Conservation (phyloP, 1,140 invertebrate genomes). For the Drosophila albomicans region DNA sequence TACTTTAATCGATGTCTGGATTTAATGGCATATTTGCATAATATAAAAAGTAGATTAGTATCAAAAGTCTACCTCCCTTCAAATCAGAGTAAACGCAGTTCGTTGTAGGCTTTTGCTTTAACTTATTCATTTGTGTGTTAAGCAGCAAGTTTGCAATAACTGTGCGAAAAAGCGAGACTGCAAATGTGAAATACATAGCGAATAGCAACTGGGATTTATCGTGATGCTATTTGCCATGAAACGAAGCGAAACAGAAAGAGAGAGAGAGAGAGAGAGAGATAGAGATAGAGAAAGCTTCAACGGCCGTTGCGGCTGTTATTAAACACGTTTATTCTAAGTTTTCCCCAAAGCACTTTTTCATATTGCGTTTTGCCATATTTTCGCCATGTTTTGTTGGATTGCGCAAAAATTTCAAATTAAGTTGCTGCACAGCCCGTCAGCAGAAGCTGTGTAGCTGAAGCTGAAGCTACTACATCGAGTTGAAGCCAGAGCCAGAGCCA, state of each 20-base stretch:
- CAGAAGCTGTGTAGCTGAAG: neutral
- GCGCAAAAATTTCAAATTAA: conserved; percentile 84
- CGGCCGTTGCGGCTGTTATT: conserved; percentile 67
- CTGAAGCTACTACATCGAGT: neutral
- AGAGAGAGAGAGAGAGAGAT: no score
- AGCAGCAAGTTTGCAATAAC: conserved; percentile 39
- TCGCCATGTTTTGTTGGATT: conserved; percentile 80
- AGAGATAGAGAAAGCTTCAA: neutral
- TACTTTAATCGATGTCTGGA: neutral
- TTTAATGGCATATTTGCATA: neutral
- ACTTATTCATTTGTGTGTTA: conserved; percentile 12
- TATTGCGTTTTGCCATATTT: conserved; percentile 79
- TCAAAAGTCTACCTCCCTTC: neutral
- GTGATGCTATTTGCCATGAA: conserved; percentile 9
- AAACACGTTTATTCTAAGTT: conserved; percentile 83
- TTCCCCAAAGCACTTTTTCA: conserved; percentile 77
- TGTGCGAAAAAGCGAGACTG: neutral
- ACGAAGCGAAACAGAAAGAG: no score
- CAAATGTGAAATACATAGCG: conserved; percentile 33
- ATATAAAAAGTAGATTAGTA: neutral
- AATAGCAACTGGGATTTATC: conserved; percentile 50
- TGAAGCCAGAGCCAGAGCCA: neutral
- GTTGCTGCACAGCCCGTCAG: conserved; percentile 62
- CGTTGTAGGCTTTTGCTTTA: neutral
- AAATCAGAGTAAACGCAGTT: conserved; percentile 2